Percentiles rank a stretch among this genome's conserved stretches.
These are phyloP conservation scores for Microplitis demolitor DNA, from an alignment of 1,140 invertebrate species.

Conservation along the genomic window DNA sequence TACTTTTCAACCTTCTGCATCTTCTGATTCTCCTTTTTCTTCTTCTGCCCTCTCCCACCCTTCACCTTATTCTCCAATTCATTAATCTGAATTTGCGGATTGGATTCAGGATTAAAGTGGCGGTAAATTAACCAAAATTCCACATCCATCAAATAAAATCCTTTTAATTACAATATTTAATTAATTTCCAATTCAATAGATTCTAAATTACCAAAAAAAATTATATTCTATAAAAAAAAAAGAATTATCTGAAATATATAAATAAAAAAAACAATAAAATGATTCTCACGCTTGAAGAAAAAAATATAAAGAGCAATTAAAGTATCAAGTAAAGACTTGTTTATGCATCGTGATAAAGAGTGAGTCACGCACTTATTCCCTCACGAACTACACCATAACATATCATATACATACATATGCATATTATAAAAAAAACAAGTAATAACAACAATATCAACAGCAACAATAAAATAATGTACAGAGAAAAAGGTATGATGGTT, in stretches of 20 bases:
- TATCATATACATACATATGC: not conserved
- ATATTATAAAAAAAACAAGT: too few species aligned
- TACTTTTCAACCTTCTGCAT: too few species aligned
- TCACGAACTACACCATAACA: not conserved
- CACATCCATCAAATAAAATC: constrained; percentile 5
- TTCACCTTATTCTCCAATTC: not conserved
- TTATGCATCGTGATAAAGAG: constrained; percentile 8
- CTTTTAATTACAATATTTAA: constrained; percentile 13
- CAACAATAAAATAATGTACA: not conserved
- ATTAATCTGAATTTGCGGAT: constrained; percentile 14
- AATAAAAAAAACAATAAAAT: constrained; percentile 8
- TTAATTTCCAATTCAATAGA: not conserved
- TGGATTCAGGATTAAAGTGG: not conserved
- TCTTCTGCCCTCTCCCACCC: too few species aligned
- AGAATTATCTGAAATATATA: not conserved
- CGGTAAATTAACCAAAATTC: constrained; percentile 12
- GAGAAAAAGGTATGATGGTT: not conserved
- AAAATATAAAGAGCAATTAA: constrained; percentile 10
- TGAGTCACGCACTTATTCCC: constrained; percentile 12
- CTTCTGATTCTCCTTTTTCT: too few species aligned
- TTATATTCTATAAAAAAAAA: not conserved
- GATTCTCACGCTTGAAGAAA: constrained; percentile 1
- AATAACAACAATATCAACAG: too few species aligned
- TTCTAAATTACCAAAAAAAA: not conserved
- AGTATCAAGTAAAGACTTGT: constrained; percentile 9